phyloP scores from a whole-genome alignment of 37 sponge, comb jelly and placozoan genomes.

The Spongilla lacustris region DNA sequence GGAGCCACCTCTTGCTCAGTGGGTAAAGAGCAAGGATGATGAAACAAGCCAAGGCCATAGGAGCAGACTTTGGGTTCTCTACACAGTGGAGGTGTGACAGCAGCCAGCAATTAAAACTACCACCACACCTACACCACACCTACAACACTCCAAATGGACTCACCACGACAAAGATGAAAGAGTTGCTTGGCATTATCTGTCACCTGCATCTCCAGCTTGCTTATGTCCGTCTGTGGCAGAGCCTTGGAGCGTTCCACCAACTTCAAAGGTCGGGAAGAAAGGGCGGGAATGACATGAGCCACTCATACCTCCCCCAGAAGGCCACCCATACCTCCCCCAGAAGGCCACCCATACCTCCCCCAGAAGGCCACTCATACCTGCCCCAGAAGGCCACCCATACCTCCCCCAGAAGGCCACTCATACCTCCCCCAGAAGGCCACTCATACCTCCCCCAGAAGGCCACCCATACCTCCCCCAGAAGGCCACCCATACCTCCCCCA shows the following conservation, averaged over 20 bases:
- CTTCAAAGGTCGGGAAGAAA: constrained; percentile 13
- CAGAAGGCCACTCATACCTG: too few relatives aligned
- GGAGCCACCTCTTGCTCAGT: constrained; percentile 78
- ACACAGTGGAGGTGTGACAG: not conserved
- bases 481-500: too few relatives aligned
- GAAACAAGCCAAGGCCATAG: constrained; percentile 71
- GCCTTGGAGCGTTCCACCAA: constrained; percentile 64
- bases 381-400: too few relatives aligned
- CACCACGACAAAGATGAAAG: constrained; percentile 60
- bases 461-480: not conserved
- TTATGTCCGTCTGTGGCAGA: constrained; percentile 46
- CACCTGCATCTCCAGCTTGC: constrained; percentile 38
- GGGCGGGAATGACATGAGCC: too few relatives aligned
- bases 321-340: not conserved
- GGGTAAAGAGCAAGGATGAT: constrained; percentile 75
- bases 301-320: not conserved
- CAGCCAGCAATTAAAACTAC: not conserved
- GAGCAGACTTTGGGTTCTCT: constrained; percentile 56
- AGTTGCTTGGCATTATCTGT: constrained; percentile 37
- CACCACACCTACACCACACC: not conserved
- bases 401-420: too few relatives aligned
- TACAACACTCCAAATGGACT: not conserved
- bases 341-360: not conserved
- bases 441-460: too few relatives aligned
- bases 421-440: too few relatives aligned